Evolutionary conservation across 2,113 vertebrate species (phyloP), one percentile per base, ranked within the genome.

Genomic region (Octodon degus): DNA sequence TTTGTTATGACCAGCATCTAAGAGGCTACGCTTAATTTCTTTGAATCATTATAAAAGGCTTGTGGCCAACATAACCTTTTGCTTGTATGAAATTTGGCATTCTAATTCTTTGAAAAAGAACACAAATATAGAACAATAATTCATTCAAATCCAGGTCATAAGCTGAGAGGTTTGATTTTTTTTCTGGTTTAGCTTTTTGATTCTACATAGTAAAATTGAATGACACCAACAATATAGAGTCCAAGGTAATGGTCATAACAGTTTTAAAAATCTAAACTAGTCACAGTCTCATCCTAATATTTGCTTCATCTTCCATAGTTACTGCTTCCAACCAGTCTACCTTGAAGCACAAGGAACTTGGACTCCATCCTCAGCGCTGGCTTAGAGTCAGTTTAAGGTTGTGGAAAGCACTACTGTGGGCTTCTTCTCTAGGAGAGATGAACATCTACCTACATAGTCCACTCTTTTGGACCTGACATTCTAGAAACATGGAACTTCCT

Each of bases 31-130:
- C 27, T 83, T 88, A 93, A 67, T 77, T 63, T 90, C 60, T 68
- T 88, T 85, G 11, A 90, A 65, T 91, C 60, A 91, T 14, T 67
- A 25, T 47, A 70, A 89, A 89, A 58, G 7, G 82, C 74, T 82
- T 89, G 68, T 17, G 2, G 70, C 32, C 60, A 86, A 94, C 3
- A 53, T 25, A 91, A 67, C 22, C 82, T 86, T 63, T 74, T 47
- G 12, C 43, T 79, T 65, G 24, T 72, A 37, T 65, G 90, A 22
- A 77, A 40, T 22, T 34, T 22, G 11, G 25, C 22, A 81, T 88
- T 94, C 70, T 43, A 55, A 53, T 84, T 95, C 55, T 34, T 95
- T 87, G 43, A 91, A 93, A 93, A 83, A 37, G 12, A 86, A 14
- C 58, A 30, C 58, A 13, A 5, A 19, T 22, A 25, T 80, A 27